These are phyloP conservation scores for Dynastes tityus DNA, from an alignment of 2,888 invertebrate species.

Conservation along the genomic window DNA sequence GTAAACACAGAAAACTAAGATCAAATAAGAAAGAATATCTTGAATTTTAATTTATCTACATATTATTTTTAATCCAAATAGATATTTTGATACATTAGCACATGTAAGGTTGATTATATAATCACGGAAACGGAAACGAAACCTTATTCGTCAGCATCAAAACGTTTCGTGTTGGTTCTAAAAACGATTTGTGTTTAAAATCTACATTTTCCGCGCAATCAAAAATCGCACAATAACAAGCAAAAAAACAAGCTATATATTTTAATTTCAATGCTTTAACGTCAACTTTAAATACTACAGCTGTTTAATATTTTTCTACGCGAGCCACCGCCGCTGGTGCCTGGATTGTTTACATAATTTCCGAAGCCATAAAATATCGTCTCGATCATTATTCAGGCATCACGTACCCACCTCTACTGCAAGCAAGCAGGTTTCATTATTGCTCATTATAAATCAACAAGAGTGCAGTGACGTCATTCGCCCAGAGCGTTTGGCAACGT, in stretches of 20 bases:
- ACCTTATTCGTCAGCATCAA: too few relatives aligned
- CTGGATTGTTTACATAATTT: constrained; percentile 39
- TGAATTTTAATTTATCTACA: too few relatives aligned
- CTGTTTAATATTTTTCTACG: constrained; percentile 44
- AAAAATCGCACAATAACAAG: constrained; percentile 1
- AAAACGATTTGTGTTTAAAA: neutral
- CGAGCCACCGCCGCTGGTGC: constrained; percentile 9
- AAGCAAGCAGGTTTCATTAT: constrained; percentile 66
- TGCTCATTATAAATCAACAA: constrained; percentile 71
- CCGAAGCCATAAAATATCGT: constrained; percentile 43
- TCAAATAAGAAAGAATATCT: neutral
- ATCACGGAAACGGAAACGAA: too few relatives aligned
- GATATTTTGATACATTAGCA: too few relatives aligned
- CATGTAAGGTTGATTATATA: too few relatives aligned
- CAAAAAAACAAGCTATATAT: constrained; percentile 6
- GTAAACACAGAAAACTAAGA: neutral
- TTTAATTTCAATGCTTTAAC: constrained; percentile 25
- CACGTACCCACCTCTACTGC: constrained; percentile 61
- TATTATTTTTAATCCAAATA: too few relatives aligned
- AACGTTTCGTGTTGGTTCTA: neutral
- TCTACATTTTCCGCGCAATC: constrained; percentile 5
- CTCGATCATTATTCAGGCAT: constrained; percentile 45
- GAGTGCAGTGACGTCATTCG: constrained; percentile 67
- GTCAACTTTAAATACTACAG: constrained; percentile 41
- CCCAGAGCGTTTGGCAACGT: constrained; percentile 63